phyloP scores from a whole-genome alignment of 2,113 vertebrate species.

The Psettodes erumei region DNA sequence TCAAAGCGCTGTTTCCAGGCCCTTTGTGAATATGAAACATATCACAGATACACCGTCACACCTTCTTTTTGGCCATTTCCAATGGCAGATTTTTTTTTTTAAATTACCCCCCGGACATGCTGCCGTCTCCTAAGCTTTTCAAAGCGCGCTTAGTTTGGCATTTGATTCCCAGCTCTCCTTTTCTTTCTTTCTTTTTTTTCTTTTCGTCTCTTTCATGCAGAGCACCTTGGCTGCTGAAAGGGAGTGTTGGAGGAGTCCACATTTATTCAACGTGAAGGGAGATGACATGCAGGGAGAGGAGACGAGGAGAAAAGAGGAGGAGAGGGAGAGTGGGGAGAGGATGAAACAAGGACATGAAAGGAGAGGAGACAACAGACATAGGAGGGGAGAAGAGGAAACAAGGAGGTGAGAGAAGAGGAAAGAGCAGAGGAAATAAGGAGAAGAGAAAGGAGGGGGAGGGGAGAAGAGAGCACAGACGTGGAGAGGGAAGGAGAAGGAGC shows the following conservation, averaged over 20 bases:
- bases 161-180: slow-evolving; percentile 66
- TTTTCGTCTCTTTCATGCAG: slow-evolving; percentile 50
- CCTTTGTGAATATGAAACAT: slow-evolving; percentile 65
- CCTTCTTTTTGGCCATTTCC: slow-evolving; percentile 57
- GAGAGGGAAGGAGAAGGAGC: not conserved
- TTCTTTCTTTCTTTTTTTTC: slow-evolving; percentile 26
- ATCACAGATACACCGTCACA: slow-evolving; percentile 57
- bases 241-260: slow-evolving; percentile 48
- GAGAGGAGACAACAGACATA: not conserved
- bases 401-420: not conserved
- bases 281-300: slow-evolving; percentile 48
- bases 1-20: slow-evolving; percentile 42
- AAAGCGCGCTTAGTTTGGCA: slow-evolving; percentile 65
- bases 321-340: slow-evolving; percentile 1
- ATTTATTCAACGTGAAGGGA: slow-evolving; percentile 61
- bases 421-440: not conserved
- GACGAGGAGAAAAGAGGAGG: slow-evolving; percentile 23
- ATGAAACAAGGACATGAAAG: not conserved
- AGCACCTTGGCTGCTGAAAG: slow-evolving; percentile 65
- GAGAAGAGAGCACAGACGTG: not conserved
- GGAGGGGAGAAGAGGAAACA: not conserved
- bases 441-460: not conserved
- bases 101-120: slow-evolving; percentile 63
- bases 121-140: slow-evolving; percentile 63
- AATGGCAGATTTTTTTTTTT: slow-evolving; percentile 53